These are phyloP conservation scores for Proterorhinus semilunaris DNA, from an alignment of 2,113 vertebrate genomes.

Conservation along the genomic window DNA sequence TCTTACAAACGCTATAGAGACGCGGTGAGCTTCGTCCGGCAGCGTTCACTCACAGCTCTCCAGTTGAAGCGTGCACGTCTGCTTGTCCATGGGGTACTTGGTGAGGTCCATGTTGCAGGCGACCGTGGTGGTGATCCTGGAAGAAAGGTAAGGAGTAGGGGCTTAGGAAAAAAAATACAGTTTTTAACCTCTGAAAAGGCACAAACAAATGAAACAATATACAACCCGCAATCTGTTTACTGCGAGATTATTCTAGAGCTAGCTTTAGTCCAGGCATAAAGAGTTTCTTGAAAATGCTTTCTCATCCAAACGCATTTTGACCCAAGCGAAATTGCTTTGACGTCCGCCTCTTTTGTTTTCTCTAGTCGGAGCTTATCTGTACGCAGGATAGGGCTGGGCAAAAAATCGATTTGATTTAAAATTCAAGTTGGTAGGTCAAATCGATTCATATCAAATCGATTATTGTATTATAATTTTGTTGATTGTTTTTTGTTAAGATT, in stretches of 20 bases:
- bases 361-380: not conserved
- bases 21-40: slow-evolving; percentile 3
- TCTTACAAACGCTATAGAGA: slow-evolving; percentile 24
- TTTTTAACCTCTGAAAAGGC: no score
- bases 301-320: not conserved
- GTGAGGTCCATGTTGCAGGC: slow-evolving; percentile 92
- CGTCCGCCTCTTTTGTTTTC: not conserved
- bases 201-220: no score
- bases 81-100: slow-evolving; percentile 93
- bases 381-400: no score
- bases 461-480: no score
- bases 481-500: no score
- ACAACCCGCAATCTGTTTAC: no score
- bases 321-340: not conserved
- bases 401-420: no score
- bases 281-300: not conserved
- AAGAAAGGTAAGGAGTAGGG: not conserved
- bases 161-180: no score
- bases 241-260: no score
- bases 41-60: slow-evolving; percentile 86
- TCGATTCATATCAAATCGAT: no score
- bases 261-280: not conserved
- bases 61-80: slow-evolving; percentile 89
- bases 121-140: slow-evolving; percentile 87
- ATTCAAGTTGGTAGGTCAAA: no score